Evolutionary conservation across 2,888 invertebrate genomes (phyloP).

Genomic region (Drosophila diplacantha): DNA sequence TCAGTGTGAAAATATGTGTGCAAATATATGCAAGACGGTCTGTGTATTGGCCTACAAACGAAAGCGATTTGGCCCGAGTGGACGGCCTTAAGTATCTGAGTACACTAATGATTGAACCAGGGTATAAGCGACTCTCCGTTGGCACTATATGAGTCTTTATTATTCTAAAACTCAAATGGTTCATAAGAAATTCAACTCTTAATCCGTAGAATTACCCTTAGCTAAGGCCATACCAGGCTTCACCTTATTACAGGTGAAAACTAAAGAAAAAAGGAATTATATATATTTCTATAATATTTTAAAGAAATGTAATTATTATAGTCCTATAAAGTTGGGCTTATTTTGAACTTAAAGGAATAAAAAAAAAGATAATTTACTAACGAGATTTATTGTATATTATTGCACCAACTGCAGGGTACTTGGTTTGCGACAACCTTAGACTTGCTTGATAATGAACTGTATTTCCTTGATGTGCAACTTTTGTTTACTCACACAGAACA

Average conservation of each 20-base stretch:
- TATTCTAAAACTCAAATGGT: background rate
- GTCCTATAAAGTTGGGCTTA: too few species aligned
- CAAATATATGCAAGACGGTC: constrained; percentile 2
- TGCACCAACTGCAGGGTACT: background rate
- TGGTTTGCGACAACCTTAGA: background rate
- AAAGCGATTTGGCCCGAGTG: constrained; percentile 29
- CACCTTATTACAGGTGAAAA: background rate
- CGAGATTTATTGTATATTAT: background rate
- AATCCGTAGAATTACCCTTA: too few species aligned
- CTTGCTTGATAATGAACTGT: constrained; percentile 25
- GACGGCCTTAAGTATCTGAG: constrained; percentile 19
- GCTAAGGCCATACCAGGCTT: background rate
- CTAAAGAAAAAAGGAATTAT: too few species aligned
- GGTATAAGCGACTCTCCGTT: background rate
- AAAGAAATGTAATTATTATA: too few species aligned
- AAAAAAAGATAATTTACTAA: too few species aligned
- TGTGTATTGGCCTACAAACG: constrained; percentile 37
- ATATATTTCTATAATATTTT: background rate
- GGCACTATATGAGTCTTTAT: background rate
- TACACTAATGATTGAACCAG: background rate
- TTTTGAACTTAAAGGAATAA: background rate
- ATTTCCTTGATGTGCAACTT: constrained; percentile 30
- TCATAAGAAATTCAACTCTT: too few species aligned
- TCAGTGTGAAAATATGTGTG: constrained; percentile 17
- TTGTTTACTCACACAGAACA: constrained; percentile 15